Percentiles rank a stretch among this genome's conserved stretches.
Evolutionary conservation across 2,888 invertebrate species (phyloP).

Genomic region (Temnothorax ravouxi): DNA sequence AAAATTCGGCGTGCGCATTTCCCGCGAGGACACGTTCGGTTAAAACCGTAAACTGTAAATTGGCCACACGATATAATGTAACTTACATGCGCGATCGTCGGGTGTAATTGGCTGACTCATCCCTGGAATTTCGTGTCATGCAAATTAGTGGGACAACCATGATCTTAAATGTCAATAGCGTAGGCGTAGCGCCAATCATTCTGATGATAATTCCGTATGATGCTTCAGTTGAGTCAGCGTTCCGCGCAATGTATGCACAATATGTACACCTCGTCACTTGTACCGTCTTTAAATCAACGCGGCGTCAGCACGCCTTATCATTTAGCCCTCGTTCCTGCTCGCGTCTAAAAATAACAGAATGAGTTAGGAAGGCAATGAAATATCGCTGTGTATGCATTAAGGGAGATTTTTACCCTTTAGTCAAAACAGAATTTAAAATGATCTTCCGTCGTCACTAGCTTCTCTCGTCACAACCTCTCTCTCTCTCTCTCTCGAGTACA

Average conservation of each 20-base stretch:
- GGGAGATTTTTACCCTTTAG: background rate
- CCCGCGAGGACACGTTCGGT: constrained; percentile 1
- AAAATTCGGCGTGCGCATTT: constrained; percentile 31
- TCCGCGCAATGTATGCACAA: background rate
- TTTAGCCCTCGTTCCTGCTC: background rate
- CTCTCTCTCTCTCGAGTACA: background rate
- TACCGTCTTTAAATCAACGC: constrained; percentile 9
- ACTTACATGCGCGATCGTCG: constrained; percentile 42
- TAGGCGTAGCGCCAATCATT: constrained; percentile 62
- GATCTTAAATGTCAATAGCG: constrained; percentile 51
- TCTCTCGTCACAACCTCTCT: background rate
- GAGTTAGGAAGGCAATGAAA: background rate
- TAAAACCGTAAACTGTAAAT: constrained; percentile 40
- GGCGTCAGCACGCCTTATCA: background rate
- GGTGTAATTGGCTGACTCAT: constrained; percentile 65
- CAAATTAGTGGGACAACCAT: constrained; percentile 39
- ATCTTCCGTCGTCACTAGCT: background rate
- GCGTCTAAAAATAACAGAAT: background rate
- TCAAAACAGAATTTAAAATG: background rate
- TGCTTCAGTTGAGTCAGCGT: constrained; percentile 63
- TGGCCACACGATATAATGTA: constrained; percentile 30
- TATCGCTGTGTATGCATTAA: background rate
- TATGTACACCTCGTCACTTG: constrained; percentile 7
- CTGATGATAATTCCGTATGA: constrained; percentile 67
- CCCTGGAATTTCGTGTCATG: constrained; percentile 53